Evolutionary conservation across 2,797 vertebrate genomes (phyloP), one percentile per base, ranked within the genome.

Genomic region (Sphaeramia orbicularis): DNA sequence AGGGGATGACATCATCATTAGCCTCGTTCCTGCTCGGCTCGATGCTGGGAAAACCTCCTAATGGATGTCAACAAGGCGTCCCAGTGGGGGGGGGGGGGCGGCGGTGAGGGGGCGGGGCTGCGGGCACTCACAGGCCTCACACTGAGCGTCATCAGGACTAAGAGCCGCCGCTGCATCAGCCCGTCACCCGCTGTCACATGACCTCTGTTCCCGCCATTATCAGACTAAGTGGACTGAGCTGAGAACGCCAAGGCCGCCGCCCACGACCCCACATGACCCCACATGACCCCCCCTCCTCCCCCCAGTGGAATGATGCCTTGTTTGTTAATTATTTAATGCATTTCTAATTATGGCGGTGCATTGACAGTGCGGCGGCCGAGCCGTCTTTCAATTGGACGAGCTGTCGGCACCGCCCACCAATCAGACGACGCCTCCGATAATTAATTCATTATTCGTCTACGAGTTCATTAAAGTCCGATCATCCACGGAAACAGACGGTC

Each of bases 1-100:
- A 87, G 88, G 93, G 88, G 92, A 92, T 93, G 81, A 92, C 92
- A 92, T 92, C 91, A 93, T 85, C 86, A 83, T 80, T 45, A n/a
- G n/a, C 66, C 64, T 88, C 61, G 85, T 89, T 89, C 88, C 78
- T 83, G 81, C 76, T 83, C 61, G 44, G 63, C 72, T 87, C 72
- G 49, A 78, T 91, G 86, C 83, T 92, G 90, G 90, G 91, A 91
- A 92, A 91, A n/a, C 82, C 90, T 90, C 77, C 73, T 89, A 89
- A 91, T 90, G 90, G 88, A 88, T 88, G 90, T 91, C 87, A 92
- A 91, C 86, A 90, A 89, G 86, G 83, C 32, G 51, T 85, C 85
- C 77, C 83, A 83, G 55, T 84, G 86, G 86, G 87, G 80, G 85
- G 83, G 81, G 61, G 66, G 78, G 81, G 76, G n/a, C 43, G 0